Evolutionary conservation across 1,140 invertebrate species (phyloP).

Genomic region (Pectinophora gossypiella): DNA sequence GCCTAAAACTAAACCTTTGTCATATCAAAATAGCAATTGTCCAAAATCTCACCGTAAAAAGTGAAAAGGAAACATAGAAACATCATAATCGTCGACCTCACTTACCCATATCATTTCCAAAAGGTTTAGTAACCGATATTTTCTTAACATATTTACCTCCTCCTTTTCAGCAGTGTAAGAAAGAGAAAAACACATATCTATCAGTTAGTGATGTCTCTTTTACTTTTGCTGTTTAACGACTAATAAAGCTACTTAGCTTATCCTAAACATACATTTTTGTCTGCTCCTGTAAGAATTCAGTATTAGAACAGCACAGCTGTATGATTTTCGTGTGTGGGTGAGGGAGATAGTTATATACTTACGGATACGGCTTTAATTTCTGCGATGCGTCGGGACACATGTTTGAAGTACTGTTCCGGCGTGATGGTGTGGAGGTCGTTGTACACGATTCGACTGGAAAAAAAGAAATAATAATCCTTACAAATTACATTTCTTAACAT

Average conservation of each 20-base stretch:
- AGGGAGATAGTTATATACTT: conserved; percentile 61
- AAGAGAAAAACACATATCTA: conserved; percentile 63
- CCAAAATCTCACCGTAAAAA: neutral
- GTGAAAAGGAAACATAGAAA: conserved; percentile 33
- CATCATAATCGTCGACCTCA: conserved; percentile 36
- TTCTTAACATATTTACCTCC: conserved; percentile 66
- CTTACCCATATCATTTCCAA: conserved; percentile 56
- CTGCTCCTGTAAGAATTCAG: conserved; percentile 41
- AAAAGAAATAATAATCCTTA: neutral
- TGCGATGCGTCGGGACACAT: conserved; percentile 90
- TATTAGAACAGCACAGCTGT: conserved; percentile 14
- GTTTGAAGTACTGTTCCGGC: conserved; percentile 96
- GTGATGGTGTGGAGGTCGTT: conserved; percentile 96
- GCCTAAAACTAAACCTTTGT: too few relatives aligned
- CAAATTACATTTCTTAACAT: neutral
- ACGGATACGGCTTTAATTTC: conserved; percentile 95
- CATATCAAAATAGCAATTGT: too few relatives aligned
- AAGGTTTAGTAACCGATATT: conserved; percentile 53
- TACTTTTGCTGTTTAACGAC: neutral
- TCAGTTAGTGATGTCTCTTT: conserved; percentile 70
- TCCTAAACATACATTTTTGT: conserved; percentile 46
- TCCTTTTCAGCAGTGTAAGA: conserved; percentile 68
- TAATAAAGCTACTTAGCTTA: neutral
- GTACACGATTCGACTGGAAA: conserved; percentile 90
- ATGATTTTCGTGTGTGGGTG: conserved; percentile 15